phyloP scores from a whole-genome alignment of 2,113 vertebrate genomes.

The Myotis brandtii region DNA sequence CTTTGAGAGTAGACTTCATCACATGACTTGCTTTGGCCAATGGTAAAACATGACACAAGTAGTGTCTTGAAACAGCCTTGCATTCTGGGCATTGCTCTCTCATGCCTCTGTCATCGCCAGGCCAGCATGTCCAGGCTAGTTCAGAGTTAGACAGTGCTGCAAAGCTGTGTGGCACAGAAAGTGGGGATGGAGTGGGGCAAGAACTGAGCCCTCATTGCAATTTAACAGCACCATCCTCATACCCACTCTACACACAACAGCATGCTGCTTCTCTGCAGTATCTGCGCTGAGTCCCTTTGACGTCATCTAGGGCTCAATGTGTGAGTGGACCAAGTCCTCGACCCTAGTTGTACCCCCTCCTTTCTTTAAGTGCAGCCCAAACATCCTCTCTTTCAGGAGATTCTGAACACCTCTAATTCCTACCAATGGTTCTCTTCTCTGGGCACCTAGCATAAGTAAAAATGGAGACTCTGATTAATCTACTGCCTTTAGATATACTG shows the following conservation, averaged over 20 bases:
- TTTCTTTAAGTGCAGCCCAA: background rate
- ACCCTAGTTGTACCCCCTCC: background rate
- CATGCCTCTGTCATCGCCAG: background rate
- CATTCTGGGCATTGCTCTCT: background rate
- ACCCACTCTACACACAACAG: background rate
- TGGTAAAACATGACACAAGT: background rate
- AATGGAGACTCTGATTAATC: background rate
- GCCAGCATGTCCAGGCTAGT: background rate
- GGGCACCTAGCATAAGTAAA: background rate
- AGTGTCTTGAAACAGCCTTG: background rate
- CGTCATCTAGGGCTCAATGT: background rate
- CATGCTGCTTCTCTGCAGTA: background rate
- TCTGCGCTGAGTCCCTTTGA: background rate
- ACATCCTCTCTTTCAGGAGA: background rate
- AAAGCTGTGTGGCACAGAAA: background rate
- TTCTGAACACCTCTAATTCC: background rate
- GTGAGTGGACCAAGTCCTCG: background rate
- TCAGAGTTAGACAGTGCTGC: background rate
- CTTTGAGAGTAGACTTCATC: background rate
- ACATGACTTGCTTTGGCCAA: background rate
- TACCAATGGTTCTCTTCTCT: background rate
- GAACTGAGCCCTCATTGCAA: background rate
- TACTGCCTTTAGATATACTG: background rate
- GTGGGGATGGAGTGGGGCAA: rapidly evolving
- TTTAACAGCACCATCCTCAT: background rate